Percentiles rank a stretch among this genome's conserved stretches.
Evolutionary conservation across 2,113 vertebrate species (phyloP).

Genomic region (Cinclus mexicanus): DNA sequence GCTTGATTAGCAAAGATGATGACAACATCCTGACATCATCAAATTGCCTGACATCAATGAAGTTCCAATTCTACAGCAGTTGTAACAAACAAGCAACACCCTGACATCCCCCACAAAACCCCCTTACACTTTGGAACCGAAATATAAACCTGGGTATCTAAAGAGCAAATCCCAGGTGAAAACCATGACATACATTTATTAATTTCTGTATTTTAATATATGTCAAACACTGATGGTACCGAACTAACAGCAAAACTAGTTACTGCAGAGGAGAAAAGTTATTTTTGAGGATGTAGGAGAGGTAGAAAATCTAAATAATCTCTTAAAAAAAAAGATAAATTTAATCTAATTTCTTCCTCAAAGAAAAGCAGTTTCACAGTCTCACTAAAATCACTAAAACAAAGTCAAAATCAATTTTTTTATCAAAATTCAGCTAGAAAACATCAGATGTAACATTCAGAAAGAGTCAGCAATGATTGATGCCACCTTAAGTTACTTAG

Average conservation of each 20-base stretch:
- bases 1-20: not conserved
- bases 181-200: not conserved
- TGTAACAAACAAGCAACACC: not conserved
- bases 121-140: not conserved
- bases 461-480: not conserved
- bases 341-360: not conserved
- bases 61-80: not conserved
- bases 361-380: not conserved
- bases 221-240: not conserved
- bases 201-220: not conserved
- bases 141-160: not conserved
- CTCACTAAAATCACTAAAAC: not conserved
- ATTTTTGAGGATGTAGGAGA: not conserved
- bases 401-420: not conserved
- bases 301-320: not conserved
- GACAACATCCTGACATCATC: not conserved
- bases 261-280: not conserved
- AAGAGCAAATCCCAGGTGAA: not conserved
- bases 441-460: not conserved
- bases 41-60: not conserved
- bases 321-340: not conserved
- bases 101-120: fast-evolving
- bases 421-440: not conserved
- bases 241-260: not conserved
- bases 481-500: not conserved